A percentile compares a stretch with the other conserved stretches of the same genome.
Evolutionary conservation across 2,797 vertebrate species (phyloP).

Genomic region (Acipenser transmontanus): DNA sequence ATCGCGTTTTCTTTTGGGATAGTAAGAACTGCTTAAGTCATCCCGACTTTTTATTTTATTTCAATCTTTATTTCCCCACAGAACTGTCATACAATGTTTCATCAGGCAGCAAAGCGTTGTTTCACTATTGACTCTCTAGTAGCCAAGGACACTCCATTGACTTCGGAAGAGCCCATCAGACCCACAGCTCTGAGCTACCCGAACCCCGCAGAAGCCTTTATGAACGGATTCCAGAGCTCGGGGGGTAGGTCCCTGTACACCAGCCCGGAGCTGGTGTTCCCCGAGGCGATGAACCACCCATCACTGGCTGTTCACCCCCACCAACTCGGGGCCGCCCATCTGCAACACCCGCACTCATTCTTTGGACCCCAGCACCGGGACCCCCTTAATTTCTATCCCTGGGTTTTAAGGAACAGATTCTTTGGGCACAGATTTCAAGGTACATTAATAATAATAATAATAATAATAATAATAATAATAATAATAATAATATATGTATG

Average conservation of each 20-base stretch:
- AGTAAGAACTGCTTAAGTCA: constrained; percentile 12
- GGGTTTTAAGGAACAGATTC: constrained; percentile 66
- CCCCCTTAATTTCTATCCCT: constrained; percentile 67
- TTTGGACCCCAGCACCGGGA: constrained; percentile 60
- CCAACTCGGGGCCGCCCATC: constrained; percentile 46
- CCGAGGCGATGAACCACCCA: constrained; percentile 58
- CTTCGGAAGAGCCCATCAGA: constrained; percentile 74
- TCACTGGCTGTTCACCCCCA: constrained; percentile 55
- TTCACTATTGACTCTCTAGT: constrained; percentile 68
- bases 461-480: constrained; percentile 2
- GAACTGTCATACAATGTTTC: constrained; percentile 55
- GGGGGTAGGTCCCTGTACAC: constrained; percentile 55
- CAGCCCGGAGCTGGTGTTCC: constrained; percentile 61
- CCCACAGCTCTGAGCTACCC: constrained; percentile 78
- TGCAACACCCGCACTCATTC: constrained; percentile 54
- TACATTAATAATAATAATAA: constrained; percentile 21
- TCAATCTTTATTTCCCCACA: constrained; percentile 8
- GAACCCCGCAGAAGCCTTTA: constrained; percentile 48
- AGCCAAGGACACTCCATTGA: constrained; percentile 53
- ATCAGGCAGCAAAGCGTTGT: constrained; percentile 58
- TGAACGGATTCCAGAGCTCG: constrained; percentile 37
- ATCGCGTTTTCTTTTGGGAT: constrained; percentile 1
- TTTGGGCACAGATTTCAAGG: constrained; percentile 67
- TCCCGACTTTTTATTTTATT: constrained; percentile 1
- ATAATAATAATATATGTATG: neutral